phyloP scores from a whole-genome alignment of 2,888 invertebrate species.

The Drosophila pegasa region DNA sequence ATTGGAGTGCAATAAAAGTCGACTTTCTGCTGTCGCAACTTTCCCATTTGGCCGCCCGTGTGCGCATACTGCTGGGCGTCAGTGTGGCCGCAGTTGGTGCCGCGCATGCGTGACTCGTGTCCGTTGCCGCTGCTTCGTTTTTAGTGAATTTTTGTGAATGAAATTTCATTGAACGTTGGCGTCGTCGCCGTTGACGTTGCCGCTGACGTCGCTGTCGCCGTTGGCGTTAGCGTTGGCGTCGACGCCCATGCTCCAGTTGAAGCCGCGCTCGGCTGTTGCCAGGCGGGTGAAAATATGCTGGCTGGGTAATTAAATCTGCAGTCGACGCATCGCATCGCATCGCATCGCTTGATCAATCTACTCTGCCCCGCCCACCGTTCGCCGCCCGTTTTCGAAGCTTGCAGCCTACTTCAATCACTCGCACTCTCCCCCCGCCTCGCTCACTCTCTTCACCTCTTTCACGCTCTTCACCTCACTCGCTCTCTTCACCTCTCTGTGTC shows the following conservation, averaged over 20 bases:
- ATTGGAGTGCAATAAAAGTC: not conserved
- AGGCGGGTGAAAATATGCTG: constrained; percentile 71
- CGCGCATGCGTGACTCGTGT: constrained; percentile 82
- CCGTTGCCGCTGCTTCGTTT: constrained; percentile 70
- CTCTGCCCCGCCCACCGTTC: constrained; percentile 20
- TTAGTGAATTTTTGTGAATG: constrained; percentile 77
- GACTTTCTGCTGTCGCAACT: not conserved
- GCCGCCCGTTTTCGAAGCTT: constrained; percentile 1
- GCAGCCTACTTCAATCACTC: constrained; percentile 14
- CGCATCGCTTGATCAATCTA: constrained; percentile 64
- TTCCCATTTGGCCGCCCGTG: not conserved
- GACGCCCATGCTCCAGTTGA: constrained; percentile 55
- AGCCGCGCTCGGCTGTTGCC: constrained; percentile 56
- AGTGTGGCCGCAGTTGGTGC: constrained; percentile 44
- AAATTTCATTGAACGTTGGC: constrained; percentile 79
- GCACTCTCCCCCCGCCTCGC: constrained; percentile 8
- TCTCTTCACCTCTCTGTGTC: constrained; percentile 21
- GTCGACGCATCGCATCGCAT: constrained; percentile 52
- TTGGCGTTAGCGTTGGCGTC: constrained; percentile 37
- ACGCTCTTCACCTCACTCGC: constrained; percentile 18
- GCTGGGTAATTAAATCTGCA: constrained; percentile 75
- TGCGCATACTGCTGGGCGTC: constrained; percentile 4
- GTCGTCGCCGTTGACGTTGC: constrained; percentile 39
- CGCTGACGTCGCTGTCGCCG: constrained; percentile 17
- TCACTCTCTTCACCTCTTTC: not conserved